A percentile compares a stretch with the other conserved stretches of the same genome.
phyloP scores from a whole-genome alignment of 1,140 invertebrate genomes.

The Drosophila nebulosa region DNA sequence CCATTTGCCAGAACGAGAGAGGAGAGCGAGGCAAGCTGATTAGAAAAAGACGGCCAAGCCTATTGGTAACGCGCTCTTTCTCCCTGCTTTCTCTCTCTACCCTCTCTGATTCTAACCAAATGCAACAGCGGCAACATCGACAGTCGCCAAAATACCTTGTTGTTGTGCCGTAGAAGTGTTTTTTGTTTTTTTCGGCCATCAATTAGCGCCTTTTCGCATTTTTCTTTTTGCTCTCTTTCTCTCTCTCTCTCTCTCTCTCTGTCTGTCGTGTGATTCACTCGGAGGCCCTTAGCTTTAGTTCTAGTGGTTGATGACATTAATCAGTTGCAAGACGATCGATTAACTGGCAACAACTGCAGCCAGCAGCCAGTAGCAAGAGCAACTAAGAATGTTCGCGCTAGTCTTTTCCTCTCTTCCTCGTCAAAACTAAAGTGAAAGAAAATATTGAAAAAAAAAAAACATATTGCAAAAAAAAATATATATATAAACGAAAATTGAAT shows the following conservation, averaged over 20 bases:
- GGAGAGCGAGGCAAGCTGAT: slow-evolving; percentile 13
- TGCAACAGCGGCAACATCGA: slow-evolving; percentile 7
- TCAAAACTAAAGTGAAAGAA: neutral
- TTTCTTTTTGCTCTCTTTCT: neutral
- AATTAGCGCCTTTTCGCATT: slow-evolving; percentile 56
- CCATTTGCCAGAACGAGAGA: neutral
- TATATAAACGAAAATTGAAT: neutral
- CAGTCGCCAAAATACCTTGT: slow-evolving; percentile 12
- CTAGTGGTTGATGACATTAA: slow-evolving; percentile 47
- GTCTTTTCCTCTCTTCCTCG: neutral
- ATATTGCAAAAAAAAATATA: slow-evolving; percentile 1
- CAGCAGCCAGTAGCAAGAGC: slow-evolving; percentile 21
- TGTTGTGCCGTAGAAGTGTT: slow-evolving; percentile 38
- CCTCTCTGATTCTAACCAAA: neutral
- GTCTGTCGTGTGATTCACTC: slow-evolving; percentile 46
- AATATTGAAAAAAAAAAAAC: neutral
- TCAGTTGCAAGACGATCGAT: slow-evolving; percentile 81
- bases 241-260: slow-evolving; percentile 14
- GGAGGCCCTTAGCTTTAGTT: slow-evolving; percentile 40
- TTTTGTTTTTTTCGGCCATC: slow-evolving; percentile 26
- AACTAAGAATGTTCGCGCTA: slow-evolving; percentile 9
- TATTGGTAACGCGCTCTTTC: neutral
- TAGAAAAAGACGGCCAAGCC: slow-evolving; percentile 32
- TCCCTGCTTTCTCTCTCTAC: neutral
- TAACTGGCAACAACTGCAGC: slow-evolving; percentile 64